phyloP scores from a whole-genome alignment of 2,113 vertebrate genomes.

The Thunnus maccoyii region DNA sequence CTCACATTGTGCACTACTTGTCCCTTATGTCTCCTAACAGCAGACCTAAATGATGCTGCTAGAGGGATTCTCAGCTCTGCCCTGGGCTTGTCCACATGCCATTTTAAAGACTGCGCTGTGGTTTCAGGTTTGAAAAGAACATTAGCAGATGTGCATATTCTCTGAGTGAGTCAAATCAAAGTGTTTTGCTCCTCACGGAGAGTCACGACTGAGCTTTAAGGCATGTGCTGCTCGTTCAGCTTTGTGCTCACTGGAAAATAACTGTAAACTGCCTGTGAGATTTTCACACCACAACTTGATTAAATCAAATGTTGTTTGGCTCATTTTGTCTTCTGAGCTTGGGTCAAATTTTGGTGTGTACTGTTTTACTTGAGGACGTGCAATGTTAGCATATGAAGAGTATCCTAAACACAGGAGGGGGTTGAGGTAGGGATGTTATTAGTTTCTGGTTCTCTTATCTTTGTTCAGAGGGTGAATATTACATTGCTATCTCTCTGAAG shows the following conservation, averaged over 20 bases:
- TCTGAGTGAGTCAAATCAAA: conserved; percentile 59
- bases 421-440: conserved; percentile 34
- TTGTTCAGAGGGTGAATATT: conserved; percentile 43
- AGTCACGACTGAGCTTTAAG: conserved; percentile 55
- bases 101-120: conserved; percentile 32
- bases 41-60: conserved; percentile 63
- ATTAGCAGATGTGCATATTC: conserved; percentile 64
- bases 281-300: conserved; percentile 31
- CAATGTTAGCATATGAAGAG: conserved; percentile 11
- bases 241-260: conserved; percentile 26
- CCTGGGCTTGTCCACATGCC: conserved; percentile 49
- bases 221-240: conserved; percentile 22
- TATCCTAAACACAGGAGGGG: conserved; percentile 29
- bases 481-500: conserved; percentile 21
- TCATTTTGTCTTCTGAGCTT: conserved; percentile 29
- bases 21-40: conserved; percentile 57
- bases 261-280: conserved; percentile 33
- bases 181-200: conserved; percentile 49
- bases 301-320: conserved; percentile 44
- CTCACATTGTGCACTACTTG: conserved; percentile 48
- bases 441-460: conserved; percentile 52
- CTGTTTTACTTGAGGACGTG: background rate
- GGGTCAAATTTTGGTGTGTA: conserved; percentile 15
- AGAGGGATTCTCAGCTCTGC: conserved; percentile 46
- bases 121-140: conserved; percentile 56